These are phyloP conservation scores for Zoroaster sp. DNA, from an alignment of 53 echinoderm and acorn worm genomes.

Conservation along the genomic window DNA sequence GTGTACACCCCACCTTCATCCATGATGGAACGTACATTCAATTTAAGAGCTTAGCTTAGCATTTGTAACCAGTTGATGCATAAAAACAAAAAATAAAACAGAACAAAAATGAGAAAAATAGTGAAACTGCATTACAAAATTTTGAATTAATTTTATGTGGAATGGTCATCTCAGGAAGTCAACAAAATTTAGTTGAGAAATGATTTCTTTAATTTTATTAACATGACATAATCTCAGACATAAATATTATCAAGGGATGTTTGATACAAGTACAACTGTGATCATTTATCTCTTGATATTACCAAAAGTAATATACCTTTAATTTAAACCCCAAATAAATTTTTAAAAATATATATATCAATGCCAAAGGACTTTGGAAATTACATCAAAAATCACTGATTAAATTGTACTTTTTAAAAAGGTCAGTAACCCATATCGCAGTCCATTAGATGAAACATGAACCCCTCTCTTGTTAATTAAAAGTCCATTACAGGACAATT, in stretches of 20 bases:
- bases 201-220: too few species aligned
- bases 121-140: too few species aligned
- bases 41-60: too few species aligned
- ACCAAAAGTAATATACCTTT: neutral
- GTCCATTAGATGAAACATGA: neutral
- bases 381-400: neutral
- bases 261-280: too few species aligned
- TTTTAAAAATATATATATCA: neutral
- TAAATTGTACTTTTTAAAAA: neutral
- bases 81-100: neutral
- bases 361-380: neutral
- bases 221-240: too few species aligned
- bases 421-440: neutral
- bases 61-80: neutral
- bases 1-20: too few species aligned
- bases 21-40: too few species aligned
- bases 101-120: neutral
- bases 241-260: too few species aligned
- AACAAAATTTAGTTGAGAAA: too few species aligned
- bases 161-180: too few species aligned
- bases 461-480: slow-evolving; percentile 19
- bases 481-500: slow-evolving; percentile 9
- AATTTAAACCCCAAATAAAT: neutral
- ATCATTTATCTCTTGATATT: too few species aligned
- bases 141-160: too few species aligned